A percentile compares a stretch with the other conserved stretches of the same genome.
Conservation (phyloP, 2,888 invertebrate species). For the Pseudanteris insignis region DNA sequence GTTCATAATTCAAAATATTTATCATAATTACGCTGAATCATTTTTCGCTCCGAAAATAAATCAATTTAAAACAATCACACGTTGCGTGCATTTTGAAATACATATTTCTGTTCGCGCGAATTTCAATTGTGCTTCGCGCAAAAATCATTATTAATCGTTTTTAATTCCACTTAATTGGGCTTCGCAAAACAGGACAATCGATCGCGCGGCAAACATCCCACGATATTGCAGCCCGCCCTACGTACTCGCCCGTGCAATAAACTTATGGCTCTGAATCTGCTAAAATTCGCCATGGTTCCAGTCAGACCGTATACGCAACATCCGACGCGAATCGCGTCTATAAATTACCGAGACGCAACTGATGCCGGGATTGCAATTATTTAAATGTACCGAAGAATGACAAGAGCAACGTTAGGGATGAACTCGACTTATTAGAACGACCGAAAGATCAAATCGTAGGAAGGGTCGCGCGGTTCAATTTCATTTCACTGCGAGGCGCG, state of each 20-base stretch:
- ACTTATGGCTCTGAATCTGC: conserved; percentile 42
- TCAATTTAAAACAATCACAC: too few species aligned
- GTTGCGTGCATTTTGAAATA: too few species aligned
- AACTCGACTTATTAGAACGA: conserved; percentile 42
- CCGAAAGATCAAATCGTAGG: conserved; percentile 37
- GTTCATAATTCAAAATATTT: too few species aligned
- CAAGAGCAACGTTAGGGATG: conserved; percentile 39
- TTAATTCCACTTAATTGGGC: conserved; percentile 21
- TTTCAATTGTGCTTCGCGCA: too few species aligned
- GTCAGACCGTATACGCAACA: conserved; percentile 47
- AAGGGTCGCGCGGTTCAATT: conserved; percentile 35
- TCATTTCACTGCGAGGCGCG: conserved; percentile 13
- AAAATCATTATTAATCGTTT: conserved; percentile 1
- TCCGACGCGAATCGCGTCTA: conserved; percentile 61
- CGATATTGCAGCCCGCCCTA: conserved; percentile 32
- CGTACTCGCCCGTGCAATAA: conserved; percentile 37
- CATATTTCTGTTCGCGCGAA: too few species aligned
- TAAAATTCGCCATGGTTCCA: conserved; percentile 59
- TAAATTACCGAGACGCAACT: conserved; percentile 63
- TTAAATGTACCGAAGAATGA: conserved; percentile 58
- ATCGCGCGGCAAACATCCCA: conserved; percentile 11
- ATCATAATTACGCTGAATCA: too few species aligned
- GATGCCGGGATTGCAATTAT: conserved; percentile 64
- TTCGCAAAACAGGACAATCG: conserved; percentile 7
- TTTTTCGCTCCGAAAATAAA: too few species aligned